Conservation (phyloP, 30 jellyfish, hydroid and myxozoan species). For the Catostylus mosaicus region DNA sequence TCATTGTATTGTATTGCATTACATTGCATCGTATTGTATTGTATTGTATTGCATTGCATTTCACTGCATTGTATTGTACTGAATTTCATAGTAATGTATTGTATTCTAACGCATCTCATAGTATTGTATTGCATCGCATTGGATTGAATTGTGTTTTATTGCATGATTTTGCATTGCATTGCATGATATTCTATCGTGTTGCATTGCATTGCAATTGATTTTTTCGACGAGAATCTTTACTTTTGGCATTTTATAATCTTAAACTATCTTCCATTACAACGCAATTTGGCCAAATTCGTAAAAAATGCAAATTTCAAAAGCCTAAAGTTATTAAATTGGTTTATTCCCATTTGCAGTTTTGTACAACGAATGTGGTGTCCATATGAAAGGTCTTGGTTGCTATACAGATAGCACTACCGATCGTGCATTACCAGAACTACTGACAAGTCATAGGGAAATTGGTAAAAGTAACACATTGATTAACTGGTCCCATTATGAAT, state of each 20-base stretch:
- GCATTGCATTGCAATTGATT: background rate
- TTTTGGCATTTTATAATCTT: background rate
- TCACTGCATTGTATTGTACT: background rate
- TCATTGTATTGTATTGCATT: background rate
- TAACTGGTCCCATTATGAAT: constrained; percentile 8
- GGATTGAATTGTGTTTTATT: background rate
- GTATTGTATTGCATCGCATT: background rate
- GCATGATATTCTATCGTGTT: background rate
- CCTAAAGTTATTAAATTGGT: too few species aligned
- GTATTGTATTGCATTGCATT: background rate
- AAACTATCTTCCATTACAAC: background rate
- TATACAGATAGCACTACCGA: background rate
- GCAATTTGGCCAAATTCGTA: too few species aligned
- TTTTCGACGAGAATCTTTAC: too few species aligned
- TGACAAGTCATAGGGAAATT: constrained; percentile 1
- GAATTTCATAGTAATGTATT: background rate
- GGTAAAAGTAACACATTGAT: background rate
- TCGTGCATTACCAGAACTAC: constrained; percentile 8
- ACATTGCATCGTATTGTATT: background rate
- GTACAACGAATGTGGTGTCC: constrained; percentile 5
- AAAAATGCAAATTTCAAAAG: too few species aligned
- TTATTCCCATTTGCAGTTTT: background rate
- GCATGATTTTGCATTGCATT: background rate
- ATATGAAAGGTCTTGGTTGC: constrained; percentile 26
- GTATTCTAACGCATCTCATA: background rate